Evolutionary conservation across 2,113 vertebrate genomes (phyloP), one percentile per base, ranked within the genome.

Genomic region (Ophiodon elongatus): DNA sequence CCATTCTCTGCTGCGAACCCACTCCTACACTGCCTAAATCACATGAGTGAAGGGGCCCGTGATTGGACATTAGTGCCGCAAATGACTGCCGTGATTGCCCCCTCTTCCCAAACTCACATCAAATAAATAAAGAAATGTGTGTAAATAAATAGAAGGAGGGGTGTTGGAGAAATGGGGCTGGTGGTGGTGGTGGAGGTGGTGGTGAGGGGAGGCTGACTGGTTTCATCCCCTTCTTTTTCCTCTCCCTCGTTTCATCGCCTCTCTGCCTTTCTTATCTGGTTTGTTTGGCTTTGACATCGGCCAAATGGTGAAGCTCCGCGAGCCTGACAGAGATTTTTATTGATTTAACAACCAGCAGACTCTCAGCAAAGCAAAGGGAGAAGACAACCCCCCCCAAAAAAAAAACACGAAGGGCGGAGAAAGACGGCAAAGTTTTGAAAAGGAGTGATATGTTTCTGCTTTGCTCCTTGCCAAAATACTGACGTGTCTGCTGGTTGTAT

Each of bases 21-120:
- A 96, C 96, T 96, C 97, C 96, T 96, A 97, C 96, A 97, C 98
- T 98, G 96, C 97, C 97, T 98, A 98, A 99, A 99, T 99, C 98
- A 99, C 96, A 96, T 96, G 97, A 97, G 96, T 98, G 97, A 99
- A 98, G 96, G 97, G 96, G 96, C 96, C 96, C 95, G 95, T 97
- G 97, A 99, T 99, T 99, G 98, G 97, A 98, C 98, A 99, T 99
- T 99, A 99, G 98, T 97, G 96, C 97, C 94, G 96, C 97, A 99
- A 99, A 99, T 99, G 98, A 98, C 97, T 97, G 97, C 84, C 23
- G 96, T 98, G 97, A 99, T 98, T 97, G 98, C 93, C 93, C 94
- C 89, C 97, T 96, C 96, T 96, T 92, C 95, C 95, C 95, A 94
- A 92, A 93, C 91, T 89, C 91, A 85, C 91, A 94, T 94, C 93